Base-by-base conservation (phyloP, 2,888 invertebrate species). In the Pristionchus fissidentatus region DNA sequence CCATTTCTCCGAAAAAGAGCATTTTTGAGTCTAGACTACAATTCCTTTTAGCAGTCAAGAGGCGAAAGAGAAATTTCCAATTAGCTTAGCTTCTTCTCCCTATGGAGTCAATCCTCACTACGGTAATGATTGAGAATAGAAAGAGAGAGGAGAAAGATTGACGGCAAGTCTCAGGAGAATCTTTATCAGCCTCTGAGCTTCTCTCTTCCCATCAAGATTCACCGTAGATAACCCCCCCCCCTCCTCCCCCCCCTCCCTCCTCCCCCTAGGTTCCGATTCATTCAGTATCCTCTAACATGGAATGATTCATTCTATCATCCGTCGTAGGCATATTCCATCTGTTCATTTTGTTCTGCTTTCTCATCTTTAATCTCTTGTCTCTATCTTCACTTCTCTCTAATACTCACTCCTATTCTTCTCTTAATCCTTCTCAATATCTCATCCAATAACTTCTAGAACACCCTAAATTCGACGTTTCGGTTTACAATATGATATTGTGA, bases 111-210 rank as follows among this genome's bases (percentile, higher is more conserved):
- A 19, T 52, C 19, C 4, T 22, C 22, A 22, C 52, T 52, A 52
- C 52, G 52, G 52, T 52, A 52, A 52, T 52, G 52, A 52, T 52
- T 52, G 52, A 52, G 52, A 52, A 52, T 52, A 52, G 52, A 52
- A 52, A 52, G 52, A 52, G 52, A 52, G 52, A 52, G 52, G 52
- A 52, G n/a, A 52, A n/a, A 52, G 52, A 52, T 52, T 52, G 52
- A 52, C 52, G 52, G 52, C 22, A 8, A n/a, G 52, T 52, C 52
- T 52, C 52, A 52, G 52, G 52, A 52, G 52, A 52, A 52, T 52
- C 52, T 52, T 52, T 52, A 52, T 52, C 52, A 52, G 52, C 52
- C 52, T 22, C n/a, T 52, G 22, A 52, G n/a, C n/a, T n/a, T n/a
- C 52, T 52, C 52, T 52, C 19, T 52, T 52, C 52, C n/a, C 52